phyloP scores from a whole-genome alignment of 2,797 vertebrate species.

The Channa striata region DNA sequence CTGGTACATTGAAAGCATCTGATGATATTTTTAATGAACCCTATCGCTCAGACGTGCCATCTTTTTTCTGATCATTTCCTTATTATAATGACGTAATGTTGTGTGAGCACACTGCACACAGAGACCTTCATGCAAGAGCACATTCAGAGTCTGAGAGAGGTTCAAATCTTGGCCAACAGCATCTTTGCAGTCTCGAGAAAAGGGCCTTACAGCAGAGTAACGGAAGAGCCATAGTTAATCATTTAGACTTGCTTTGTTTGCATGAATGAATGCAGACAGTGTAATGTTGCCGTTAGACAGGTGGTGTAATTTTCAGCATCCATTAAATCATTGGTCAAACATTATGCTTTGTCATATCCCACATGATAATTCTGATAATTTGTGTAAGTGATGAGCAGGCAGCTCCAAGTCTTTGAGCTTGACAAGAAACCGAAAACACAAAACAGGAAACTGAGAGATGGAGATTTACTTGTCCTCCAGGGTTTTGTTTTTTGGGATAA shows the following conservation, averaged over 20 bases:
- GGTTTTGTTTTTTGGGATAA: background rate
- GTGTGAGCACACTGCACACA: background rate
- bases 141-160: background rate
- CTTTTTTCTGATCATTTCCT: background rate
- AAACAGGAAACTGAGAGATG: background rate
- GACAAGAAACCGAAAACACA: background rate
- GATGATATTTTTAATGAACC: background rate
- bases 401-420: background rate
- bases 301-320: slow-evolving; percentile 27
- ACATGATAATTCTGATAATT: background rate
- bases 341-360: background rate
- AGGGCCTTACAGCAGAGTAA: background rate
- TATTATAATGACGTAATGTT: background rate
- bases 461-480: background rate
- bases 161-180: background rate
- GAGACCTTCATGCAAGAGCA: background rate
- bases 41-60: background rate
- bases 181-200: background rate
- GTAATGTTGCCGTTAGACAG: slow-evolving; percentile 1
- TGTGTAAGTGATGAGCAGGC: background rate
- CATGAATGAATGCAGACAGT: background rate
- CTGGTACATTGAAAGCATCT: background rate
- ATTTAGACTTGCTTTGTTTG: slow-evolving; percentile 8
- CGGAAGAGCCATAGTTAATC: slow-evolving; percentile 1
- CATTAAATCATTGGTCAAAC: slow-evolving; percentile 6